Conservation (phyloP, 1,140 invertebrate genomes). For the Pseudomyrmex sp. region DNA sequence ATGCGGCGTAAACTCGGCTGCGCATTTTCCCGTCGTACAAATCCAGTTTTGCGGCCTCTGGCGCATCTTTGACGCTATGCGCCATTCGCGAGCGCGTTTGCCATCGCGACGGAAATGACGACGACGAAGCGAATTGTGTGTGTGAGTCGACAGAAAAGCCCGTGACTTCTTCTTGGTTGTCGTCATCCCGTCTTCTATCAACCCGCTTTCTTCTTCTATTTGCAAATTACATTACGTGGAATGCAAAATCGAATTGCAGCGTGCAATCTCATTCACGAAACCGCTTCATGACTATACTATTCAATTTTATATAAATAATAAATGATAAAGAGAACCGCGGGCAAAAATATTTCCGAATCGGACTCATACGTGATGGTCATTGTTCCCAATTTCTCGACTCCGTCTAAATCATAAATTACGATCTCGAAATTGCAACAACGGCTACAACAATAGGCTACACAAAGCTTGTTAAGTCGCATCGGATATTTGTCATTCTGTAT, state of each 20-base stretch:
- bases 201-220: conserved; percentile 59
- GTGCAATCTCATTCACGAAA: background rate
- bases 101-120: conserved; percentile 47
- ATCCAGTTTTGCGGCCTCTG: conserved; percentile 67
- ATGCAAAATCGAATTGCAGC: conserved; percentile 49
- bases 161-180: conserved; percentile 17
- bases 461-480: background rate
- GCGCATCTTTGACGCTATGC: conserved; percentile 69
- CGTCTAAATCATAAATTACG: background rate
- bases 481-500: conserved; percentile 37
- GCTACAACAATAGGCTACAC: background rate
- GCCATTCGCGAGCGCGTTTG: conserved; percentile 58
- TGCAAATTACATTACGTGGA: conserved; percentile 59
- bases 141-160: conserved; percentile 10
- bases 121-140: conserved; percentile 35
- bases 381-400: background rate
- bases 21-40: conserved; percentile 69
- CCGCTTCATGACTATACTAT: conserved; percentile 3
- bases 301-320: conserved; percentile 4
- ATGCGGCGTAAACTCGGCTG: conserved; percentile 37
- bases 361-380: background rate
- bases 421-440: background rate
- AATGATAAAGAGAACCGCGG: background rate
- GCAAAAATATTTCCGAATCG: background rate
- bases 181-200: conserved; percentile 43